A percentile compares a stretch with the other conserved stretches of the same genome.
Conservation (phyloP, 2,888 invertebrate species). For the Erebia aethiops region DNA sequence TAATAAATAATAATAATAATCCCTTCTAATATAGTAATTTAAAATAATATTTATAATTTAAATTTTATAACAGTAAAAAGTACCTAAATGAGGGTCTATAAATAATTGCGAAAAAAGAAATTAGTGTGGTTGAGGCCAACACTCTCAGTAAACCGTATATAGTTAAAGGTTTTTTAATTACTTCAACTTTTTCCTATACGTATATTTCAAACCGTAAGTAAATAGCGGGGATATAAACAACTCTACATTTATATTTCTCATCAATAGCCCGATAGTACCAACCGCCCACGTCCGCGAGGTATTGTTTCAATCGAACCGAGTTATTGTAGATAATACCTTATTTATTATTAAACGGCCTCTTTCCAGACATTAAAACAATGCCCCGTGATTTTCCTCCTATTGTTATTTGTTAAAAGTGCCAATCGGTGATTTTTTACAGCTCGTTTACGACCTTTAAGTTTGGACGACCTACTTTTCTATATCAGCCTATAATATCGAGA, state of each 20-base stretch:
- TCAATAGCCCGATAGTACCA: slow-evolving; percentile 59
- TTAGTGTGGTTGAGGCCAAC: too few species aligned
- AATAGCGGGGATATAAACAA: slow-evolving; percentile 40
- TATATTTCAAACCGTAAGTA: too few species aligned
- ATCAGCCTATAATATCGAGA: too few species aligned
- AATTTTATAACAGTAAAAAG: too few species aligned
- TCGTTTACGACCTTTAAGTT: not conserved
- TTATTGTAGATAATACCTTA: slow-evolving; percentile 76
- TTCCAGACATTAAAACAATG: slow-evolving; percentile 53
- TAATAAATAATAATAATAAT: too few species aligned
- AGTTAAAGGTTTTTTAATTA: too few species aligned
- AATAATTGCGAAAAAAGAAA: too few species aligned
- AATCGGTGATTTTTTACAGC: slow-evolving; percentile 7
- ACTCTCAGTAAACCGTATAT: too few species aligned
- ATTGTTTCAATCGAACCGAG: slow-evolving; percentile 74
- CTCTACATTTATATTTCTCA: slow-evolving; percentile 49
- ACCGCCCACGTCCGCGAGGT: slow-evolving; percentile 65
- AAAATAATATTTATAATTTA: too few species aligned
- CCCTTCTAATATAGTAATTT: too few species aligned
- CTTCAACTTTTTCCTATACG: too few species aligned
- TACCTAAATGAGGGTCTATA: too few species aligned
- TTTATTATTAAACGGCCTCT: slow-evolving; percentile 56
- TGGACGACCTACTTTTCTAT: not conserved
- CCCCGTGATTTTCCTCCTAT: slow-evolving; percentile 48
- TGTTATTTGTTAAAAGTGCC: slow-evolving; percentile 32